phyloP scores from a whole-genome alignment of 2,888 invertebrate species.

The Apodemia duryi region DNA sequence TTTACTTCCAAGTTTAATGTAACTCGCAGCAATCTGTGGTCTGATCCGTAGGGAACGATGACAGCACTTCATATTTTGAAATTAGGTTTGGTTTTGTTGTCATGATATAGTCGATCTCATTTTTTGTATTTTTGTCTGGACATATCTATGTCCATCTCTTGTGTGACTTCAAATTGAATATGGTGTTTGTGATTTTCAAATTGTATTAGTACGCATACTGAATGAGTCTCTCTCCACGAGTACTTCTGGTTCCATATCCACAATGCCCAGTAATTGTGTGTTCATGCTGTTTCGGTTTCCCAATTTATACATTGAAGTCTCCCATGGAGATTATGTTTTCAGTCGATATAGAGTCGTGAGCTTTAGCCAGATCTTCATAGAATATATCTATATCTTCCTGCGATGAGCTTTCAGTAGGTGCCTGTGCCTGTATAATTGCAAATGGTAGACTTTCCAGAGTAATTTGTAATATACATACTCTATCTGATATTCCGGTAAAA shows the following conservation, averaged over 20 bases:
- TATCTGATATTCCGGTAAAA: conserved; percentile 29
- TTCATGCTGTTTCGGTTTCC: too few relatives aligned
- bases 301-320: too few relatives aligned
- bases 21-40: neutral
- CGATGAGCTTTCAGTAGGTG: neutral
- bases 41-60: neutral
- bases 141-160: conserved; percentile 17
- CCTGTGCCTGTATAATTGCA: conserved; percentile 29
- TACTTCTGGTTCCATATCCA: neutral
- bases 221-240: conserved; percentile 8
- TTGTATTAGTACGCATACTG: conserved; percentile 18
- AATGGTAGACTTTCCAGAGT: conserved; percentile 24
- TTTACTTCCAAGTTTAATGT: neutral
- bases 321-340: conserved; percentile 17
- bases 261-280: too few relatives aligned
- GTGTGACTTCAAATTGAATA: neutral
- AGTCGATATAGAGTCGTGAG: conserved; percentile 13
- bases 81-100: conserved; percentile 12
- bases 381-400: too few relatives aligned
- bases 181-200: conserved; percentile 15
- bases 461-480: conserved; percentile 25
- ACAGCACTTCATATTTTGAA: neutral
- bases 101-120: conserved; percentile 20
- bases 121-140: conserved; percentile 16
- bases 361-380: too few relatives aligned